Conservation (phyloP, 2,113 vertebrate species). For the Sminthopsis crassicaudata region DNA sequence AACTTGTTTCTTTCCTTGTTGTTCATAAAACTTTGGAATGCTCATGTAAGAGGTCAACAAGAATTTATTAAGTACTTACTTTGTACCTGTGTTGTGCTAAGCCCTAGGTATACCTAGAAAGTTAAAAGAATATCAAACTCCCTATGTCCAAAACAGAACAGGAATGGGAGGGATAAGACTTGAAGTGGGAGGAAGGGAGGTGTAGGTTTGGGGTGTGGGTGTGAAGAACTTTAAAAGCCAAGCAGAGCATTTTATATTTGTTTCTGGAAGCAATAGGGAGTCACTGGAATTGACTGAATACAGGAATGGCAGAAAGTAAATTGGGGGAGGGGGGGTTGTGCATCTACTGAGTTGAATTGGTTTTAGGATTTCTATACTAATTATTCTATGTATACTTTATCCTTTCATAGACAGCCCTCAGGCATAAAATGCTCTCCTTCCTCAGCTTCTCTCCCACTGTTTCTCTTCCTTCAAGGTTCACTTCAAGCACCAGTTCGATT, state of each 20-base stretch:
- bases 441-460: neutral
- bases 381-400: neutral
- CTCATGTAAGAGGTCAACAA: neutral
- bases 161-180: too few relatives aligned
- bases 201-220: too few relatives aligned
- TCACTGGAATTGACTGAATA: too few relatives aligned
- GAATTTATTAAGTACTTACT: neutral
- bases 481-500: neutral
- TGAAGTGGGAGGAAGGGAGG: too few relatives aligned
- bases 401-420: neutral
- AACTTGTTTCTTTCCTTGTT: neutral
- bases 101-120: neutral
- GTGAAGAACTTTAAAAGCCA: too few relatives aligned
- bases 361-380: neutral
- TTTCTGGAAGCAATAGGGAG: too few relatives aligned
- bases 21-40: neutral
- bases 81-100: neutral
- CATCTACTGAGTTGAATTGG: neutral
- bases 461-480: neutral
- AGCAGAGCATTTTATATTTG: too few relatives aligned
- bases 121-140: neutral
- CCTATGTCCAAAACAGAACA: neutral
- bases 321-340: neutral
- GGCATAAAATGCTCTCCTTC: neutral
- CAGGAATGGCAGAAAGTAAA: too few relatives aligned